These are phyloP conservation scores for Mizuhopecten yessoensis DNA, from an alignment of 1,140 invertebrate genomes.

Conservation along the genomic window DNA sequence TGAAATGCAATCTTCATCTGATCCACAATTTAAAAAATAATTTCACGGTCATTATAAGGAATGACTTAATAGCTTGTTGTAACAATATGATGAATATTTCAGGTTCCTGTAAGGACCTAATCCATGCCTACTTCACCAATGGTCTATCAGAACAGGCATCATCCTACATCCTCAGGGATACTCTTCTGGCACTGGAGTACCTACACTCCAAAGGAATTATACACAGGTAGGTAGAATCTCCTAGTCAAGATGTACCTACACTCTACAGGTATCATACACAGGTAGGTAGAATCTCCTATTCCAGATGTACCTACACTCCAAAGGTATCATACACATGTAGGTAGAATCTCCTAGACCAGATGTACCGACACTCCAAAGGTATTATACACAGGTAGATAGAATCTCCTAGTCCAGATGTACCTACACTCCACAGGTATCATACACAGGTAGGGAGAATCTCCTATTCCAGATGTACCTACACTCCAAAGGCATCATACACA, in stretches of 20 bases:
- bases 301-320: too few species aligned
- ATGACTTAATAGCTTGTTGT: neutral
- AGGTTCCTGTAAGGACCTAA: slow-evolving; percentile 90
- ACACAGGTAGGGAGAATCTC: too few species aligned
- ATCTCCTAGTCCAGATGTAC: too few species aligned
- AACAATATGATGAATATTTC: slow-evolving; percentile 46
- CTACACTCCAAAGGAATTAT: slow-evolving; percentile 93
- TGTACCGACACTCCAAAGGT: too few species aligned
- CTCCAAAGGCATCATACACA: too few species aligned
- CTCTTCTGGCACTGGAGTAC: slow-evolving; percentile 91
- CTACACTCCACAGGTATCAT: too few species aligned
- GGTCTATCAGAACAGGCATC: slow-evolving; percentile 92
- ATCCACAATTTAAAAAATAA: too few species aligned
- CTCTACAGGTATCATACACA: neutral
- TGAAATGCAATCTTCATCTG: too few species aligned
- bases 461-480: too few species aligned
- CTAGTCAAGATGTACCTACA: neutral
- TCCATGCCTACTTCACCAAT: slow-evolving; percentile 90
- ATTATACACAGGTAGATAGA: too few species aligned
- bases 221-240: slow-evolving; percentile 87
- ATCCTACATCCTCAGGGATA: slow-evolving; percentile 90
- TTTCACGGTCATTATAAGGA: neutral
- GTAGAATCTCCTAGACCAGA: too few species aligned
- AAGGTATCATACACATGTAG: too few species aligned
- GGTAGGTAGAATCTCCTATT: neutral